These are phyloP conservation scores for Hypanus sabinus DNA, from an alignment of 2,113 vertebrate species.

Conservation along the genomic window DNA sequence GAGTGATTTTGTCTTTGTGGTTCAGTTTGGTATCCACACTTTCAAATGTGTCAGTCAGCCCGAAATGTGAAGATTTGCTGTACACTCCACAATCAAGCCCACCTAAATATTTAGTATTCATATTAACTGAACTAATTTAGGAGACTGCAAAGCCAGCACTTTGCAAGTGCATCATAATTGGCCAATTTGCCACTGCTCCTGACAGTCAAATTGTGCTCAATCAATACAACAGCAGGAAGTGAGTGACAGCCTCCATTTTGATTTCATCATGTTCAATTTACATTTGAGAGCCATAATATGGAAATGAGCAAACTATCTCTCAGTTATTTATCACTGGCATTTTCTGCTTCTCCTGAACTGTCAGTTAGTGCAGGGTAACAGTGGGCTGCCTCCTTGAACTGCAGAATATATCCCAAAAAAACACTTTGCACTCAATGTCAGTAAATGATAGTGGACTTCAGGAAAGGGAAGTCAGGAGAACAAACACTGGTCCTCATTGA, in stretches of 20 bases:
- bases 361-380: too few species aligned
- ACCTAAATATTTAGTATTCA: neutral
- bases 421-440: too few species aligned
- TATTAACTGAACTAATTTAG: neutral
- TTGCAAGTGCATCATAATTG: constrained; percentile 16
- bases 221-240: neutral
- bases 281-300: too few species aligned
- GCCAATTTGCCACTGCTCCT: neutral
- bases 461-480: too few species aligned
- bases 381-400: too few species aligned
- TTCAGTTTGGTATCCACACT: neutral
- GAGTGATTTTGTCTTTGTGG: neutral
- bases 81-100: neutral
- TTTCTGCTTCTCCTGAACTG: too few species aligned
- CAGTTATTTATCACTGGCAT: too few species aligned
- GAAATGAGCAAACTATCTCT: neutral
- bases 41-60: neutral
- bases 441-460: too few species aligned
- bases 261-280: neutral
- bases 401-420: too few species aligned
- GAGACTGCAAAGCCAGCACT: constrained; percentile 7
- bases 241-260: neutral
- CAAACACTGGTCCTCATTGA: too few species aligned
- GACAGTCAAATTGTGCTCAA: neutral
- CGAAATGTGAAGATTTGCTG: neutral